phyloP scores from a whole-genome alignment of 92 coral and sea anemone genomes.

The Zoanthus sociatus region DNA sequence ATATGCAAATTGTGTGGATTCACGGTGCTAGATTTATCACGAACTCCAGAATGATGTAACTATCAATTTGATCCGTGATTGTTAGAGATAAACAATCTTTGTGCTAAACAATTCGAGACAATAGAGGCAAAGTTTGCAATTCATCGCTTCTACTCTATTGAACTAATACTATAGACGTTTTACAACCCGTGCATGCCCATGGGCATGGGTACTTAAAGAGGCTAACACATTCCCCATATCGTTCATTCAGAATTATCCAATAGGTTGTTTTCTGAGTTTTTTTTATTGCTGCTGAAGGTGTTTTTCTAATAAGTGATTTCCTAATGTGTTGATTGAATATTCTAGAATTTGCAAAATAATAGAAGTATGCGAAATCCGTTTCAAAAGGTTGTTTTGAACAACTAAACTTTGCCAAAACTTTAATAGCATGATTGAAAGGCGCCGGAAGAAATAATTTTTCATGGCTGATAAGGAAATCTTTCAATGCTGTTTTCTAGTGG shows the following conservation, averaged over 20 bases:
- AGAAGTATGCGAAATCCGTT: constrained; percentile 9
- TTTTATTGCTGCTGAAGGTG: background rate
- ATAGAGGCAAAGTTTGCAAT: background rate
- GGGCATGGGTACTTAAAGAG: background rate
- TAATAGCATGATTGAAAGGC: background rate
- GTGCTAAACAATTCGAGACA: background rate
- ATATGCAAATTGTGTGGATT: background rate
- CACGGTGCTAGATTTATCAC: constrained; percentile 2
- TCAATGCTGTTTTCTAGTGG: background rate
- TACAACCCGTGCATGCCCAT: background rate
- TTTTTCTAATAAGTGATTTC: background rate
- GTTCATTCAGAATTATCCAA: background rate
- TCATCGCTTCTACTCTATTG: background rate
- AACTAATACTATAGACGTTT: background rate
- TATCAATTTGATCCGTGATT: background rate
- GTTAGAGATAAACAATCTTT: background rate
- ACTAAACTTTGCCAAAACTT: background rate
- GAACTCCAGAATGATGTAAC: background rate
- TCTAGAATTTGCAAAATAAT: background rate
- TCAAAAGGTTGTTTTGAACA: background rate
- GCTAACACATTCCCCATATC: background rate
- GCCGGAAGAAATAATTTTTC: background rate
- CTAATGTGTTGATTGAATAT: background rate
- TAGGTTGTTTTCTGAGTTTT: background rate
- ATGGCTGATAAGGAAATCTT: constrained; percentile 11